These are phyloP conservation scores for Solenopsis fugax DNA, from an alignment of 1,140 invertebrate species.

Conservation along the genomic window DNA sequence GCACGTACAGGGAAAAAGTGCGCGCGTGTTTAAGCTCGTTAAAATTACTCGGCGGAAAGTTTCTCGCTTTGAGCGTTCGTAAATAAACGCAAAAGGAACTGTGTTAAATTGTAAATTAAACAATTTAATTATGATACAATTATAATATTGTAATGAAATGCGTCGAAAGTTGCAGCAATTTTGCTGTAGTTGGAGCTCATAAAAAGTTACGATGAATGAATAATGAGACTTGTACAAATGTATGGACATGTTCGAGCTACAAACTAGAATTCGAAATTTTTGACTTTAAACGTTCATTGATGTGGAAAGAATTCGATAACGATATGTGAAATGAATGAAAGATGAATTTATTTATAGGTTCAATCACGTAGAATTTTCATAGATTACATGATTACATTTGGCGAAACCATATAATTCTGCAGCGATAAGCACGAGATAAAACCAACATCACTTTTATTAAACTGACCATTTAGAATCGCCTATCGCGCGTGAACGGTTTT, in stretches of 20 bases:
- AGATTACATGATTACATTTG: conserved; percentile 9
- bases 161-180: neutral
- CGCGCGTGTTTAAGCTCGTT: neutral
- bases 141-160: neutral
- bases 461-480: conserved; percentile 6
- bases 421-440: conserved; percentile 23
- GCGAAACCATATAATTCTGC: neutral
- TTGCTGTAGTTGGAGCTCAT: neutral
- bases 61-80: neutral
- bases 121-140: conserved; percentile 7
- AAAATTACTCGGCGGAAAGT: neutral
- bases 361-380: conserved; percentile 1
- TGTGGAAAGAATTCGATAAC: neutral
- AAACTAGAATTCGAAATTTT: conserved; percentile 25
- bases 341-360: conserved; percentile 10
- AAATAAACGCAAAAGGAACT: conserved; percentile 11
- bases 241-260: neutral
- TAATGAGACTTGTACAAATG: neutral
- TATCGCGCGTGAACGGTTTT: neutral
- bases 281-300: neutral
- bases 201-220: conserved; percentile 12
- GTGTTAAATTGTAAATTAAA: conserved; percentile 2
- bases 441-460: neutral
- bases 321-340: conserved; percentile 3
- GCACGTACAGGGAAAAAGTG: neutral